Base-by-base conservation (phyloP, 2,888 invertebrate genomes). In the Pycnomerus fuliginosus region DNA sequence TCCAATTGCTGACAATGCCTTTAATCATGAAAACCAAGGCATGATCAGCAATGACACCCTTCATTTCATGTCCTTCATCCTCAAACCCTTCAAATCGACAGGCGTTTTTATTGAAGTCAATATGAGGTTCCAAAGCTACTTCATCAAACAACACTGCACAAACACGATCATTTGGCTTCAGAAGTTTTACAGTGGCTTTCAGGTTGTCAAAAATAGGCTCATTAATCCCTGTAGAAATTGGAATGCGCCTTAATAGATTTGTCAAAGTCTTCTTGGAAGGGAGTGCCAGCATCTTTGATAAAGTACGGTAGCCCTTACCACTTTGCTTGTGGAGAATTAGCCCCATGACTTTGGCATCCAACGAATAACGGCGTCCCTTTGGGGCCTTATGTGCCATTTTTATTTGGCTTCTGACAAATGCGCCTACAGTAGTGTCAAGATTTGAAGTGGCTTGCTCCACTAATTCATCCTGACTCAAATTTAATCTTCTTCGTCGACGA, bases 1-100 rank as follows among this genome's bases (percentile, higher is more conserved):
- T 43, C 44, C 48, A 50, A 10, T 39, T 36, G 11, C 12, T 32
- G 1, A 15, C 15, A 8, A 51, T 32, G 1, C 51, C 51, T 27
- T 36, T 42, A 13, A 49, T 10, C 38, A 51, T 41, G 16, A 51
- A 41, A 13, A 49, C 41, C 17, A 36, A 25, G 2, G 38, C 50
- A 24, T 50, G 48, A 16, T 50, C 48, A 12, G 44, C 31, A 22
- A 39, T 22, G 23, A 36, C 20, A 5, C 22, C 10, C 10, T 14
- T 49, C 15, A 27, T 48, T 11, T 23, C 16, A 16, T 25, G 7
- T 14, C 48, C 44, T 5, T 2, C 12, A 30, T 48, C 28, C 5
- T 22, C 44, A 5, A 48, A 33, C 10, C 46, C 41, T 14, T 33
- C 33, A 12, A 48, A 13, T 12, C 16, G 8, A 10, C 35, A 17